phyloP scores from a whole-genome alignment of 2,888 invertebrate species.

The Alcis repandata region DNA sequence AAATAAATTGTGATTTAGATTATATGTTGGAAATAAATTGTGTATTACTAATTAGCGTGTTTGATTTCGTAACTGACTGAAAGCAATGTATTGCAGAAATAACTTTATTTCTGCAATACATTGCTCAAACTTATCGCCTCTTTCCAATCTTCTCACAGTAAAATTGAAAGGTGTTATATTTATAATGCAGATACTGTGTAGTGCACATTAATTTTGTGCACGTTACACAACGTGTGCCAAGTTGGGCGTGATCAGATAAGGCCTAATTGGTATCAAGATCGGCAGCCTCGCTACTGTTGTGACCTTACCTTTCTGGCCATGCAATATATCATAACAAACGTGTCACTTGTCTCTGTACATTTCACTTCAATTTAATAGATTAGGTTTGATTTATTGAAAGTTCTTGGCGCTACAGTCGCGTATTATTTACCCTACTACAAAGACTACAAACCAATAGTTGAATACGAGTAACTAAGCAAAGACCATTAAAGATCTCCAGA shows the following conservation, averaged over 20 bases:
- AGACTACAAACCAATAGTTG: too few species aligned
- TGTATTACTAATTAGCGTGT: slow-evolving; percentile 13
- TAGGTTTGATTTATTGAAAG: not conserved
- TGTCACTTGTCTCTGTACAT: slow-evolving; percentile 13
- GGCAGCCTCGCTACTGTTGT: slow-evolving; percentile 43
- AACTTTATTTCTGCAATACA: slow-evolving; percentile 11
- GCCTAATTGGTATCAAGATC: slow-evolving; percentile 41
- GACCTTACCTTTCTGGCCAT: slow-evolving; percentile 45
- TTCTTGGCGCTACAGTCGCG: not conserved
- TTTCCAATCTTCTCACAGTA: slow-evolving; percentile 14
- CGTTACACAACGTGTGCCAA: slow-evolving; percentile 27
- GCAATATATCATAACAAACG: slow-evolving; percentile 32
- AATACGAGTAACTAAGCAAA: too few species aligned
- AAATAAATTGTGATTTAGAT: slow-evolving; percentile 7
- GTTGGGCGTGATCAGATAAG: slow-evolving; percentile 35
- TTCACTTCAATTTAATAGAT: not conserved
- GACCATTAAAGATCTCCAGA: too few species aligned
- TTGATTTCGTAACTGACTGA: slow-evolving; percentile 27
- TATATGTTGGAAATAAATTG: slow-evolving; percentile 15
- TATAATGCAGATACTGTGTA: slow-evolving; percentile 12
- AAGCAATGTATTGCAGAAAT: too few species aligned
- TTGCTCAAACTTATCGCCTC: slow-evolving; percentile 20
- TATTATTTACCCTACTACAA: too few species aligned
- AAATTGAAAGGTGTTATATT: slow-evolving; percentile 16
- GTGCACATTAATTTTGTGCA: slow-evolving; percentile 15